Conservation (phyloP, 2,797 vertebrate genomes). For the Aeoliscus strigatus region DNA sequence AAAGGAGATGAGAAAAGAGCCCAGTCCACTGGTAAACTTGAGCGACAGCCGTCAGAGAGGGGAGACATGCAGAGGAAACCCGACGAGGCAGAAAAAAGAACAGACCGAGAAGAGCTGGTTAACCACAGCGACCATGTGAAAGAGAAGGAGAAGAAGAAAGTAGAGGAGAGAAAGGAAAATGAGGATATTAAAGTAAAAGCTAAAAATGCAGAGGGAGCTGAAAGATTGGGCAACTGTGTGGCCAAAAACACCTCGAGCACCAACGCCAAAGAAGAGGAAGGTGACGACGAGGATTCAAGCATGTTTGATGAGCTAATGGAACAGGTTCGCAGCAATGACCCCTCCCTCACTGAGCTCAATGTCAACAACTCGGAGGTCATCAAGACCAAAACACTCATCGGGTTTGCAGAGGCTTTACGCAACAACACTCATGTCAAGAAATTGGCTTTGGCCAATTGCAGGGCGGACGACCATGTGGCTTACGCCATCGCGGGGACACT, state of each 20-base stretch:
- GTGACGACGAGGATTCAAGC: slow-evolving; percentile 83
- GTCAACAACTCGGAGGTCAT: slow-evolving; percentile 98
- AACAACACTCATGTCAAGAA: slow-evolving; percentile 85
- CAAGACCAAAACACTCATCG: slow-evolving; percentile 87
- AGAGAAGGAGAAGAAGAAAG: slow-evolving; percentile 47
- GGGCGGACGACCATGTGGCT: slow-evolving; percentile 93
- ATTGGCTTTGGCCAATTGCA: slow-evolving; percentile 91
- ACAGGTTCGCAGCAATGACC: slow-evolving; percentile 83
- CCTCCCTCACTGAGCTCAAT: slow-evolving; percentile 82
- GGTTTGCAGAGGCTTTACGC: slow-evolving; percentile 86
- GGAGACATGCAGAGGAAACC: slow-evolving; percentile 36
- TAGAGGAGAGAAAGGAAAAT: slow-evolving; percentile 36
- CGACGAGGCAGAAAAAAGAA: slow-evolving; percentile 56
- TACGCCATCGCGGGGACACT: slow-evolving; percentile 88
- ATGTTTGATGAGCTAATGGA: slow-evolving; percentile 93
- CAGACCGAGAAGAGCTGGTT: slow-evolving; percentile 46
- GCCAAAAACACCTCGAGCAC: slow-evolving; percentile 49
- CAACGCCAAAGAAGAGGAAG: slow-evolving; percentile 62
- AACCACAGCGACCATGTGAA: slow-evolving; percentile 52
- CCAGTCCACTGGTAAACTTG: slow-evolving; percentile 41
- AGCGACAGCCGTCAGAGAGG: slow-evolving; percentile 44
- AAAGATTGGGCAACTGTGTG: slow-evolving; percentile 59
- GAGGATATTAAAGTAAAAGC: slow-evolving; percentile 53
- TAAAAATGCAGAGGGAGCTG: slow-evolving; percentile 8
- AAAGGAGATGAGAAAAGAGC: slow-evolving; percentile 49